A percentile compares a stretch with the other conserved stretches of the same genome.
These are phyloP conservation scores for Acanthurus leucopareius DNA, from an alignment of 2,797 vertebrate genomes.

Conservation along the genomic window DNA sequence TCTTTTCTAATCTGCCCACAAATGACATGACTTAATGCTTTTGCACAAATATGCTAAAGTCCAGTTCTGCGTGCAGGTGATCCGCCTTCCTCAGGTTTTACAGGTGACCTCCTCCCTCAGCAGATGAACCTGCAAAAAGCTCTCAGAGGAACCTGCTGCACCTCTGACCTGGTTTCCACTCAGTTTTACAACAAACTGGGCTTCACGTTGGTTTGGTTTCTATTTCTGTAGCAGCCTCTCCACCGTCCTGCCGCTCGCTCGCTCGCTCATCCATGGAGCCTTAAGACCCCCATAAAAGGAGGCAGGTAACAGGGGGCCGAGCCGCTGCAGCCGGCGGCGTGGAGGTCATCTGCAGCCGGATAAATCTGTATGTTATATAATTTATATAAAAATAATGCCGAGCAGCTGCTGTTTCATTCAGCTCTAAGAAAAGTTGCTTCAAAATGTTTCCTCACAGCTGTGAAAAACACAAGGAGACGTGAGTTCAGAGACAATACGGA, in stretches of 20 bases:
- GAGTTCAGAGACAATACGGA: no score
- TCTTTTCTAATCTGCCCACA: no score
- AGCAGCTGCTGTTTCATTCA: no score
- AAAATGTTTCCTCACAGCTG: no score
- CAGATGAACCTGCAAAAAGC: not conserved
- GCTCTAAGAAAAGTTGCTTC: no score
- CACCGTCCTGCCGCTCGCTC: slow-evolving; percentile 18
- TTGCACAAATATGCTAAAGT: no score
- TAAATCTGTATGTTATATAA: not conserved
- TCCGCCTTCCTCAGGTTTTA: not conserved
- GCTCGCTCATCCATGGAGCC: slow-evolving; percentile 16
- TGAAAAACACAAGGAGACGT: no score
- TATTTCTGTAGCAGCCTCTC: slow-evolving; percentile 63
- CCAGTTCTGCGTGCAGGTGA: no score
- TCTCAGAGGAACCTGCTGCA: not conserved
- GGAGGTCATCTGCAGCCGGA: not conserved
- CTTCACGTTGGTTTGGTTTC: slow-evolving; percentile 51
- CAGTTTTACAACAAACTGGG: slow-evolving; percentile 33
- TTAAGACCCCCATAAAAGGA: slow-evolving; percentile 58
- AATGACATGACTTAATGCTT: no score
- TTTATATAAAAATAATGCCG: no score
- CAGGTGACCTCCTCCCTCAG: not conserved
- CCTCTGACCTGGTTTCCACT: slow-evolving; percentile 10
- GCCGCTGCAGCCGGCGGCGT: slow-evolving; percentile 1
- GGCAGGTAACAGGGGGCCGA: slow-evolving; percentile 47